phyloP scores from a whole-genome alignment of 2,113 vertebrate genomes.

The Oncorhynchus nerka region DNA sequence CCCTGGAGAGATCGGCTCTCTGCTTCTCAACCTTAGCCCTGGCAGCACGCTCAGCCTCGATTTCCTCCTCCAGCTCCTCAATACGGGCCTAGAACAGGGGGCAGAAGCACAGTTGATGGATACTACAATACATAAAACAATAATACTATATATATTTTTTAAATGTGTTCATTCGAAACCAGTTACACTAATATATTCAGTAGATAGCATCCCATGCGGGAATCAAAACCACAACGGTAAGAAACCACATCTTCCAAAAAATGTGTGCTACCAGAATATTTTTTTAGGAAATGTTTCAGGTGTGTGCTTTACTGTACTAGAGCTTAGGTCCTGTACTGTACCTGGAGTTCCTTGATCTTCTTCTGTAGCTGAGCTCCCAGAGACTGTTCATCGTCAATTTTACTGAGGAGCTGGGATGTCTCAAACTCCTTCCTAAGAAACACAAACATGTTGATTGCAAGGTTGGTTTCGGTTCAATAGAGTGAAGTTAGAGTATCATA shows the following conservation, averaged over 20 bases:
- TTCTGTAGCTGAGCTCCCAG: slow-evolving; percentile 46
- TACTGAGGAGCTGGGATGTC: slow-evolving; percentile 41
- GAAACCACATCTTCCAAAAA: neutral
- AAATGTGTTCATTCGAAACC: neutral
- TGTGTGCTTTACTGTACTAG: no score
- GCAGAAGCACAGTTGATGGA: no score
- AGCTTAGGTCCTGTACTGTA: neutral
- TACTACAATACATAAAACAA: no score
- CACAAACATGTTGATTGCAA: neutral
- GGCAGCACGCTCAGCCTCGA: slow-evolving; percentile 10
- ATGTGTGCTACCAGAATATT: neutral
- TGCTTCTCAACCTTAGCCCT: slow-evolving; percentile 10
- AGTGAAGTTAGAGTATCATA: neutral
- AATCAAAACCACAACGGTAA: no score
- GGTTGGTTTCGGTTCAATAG: neutral
- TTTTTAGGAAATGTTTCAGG: no score
- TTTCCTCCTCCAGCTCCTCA: slow-evolving; percentile 51
- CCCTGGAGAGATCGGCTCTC: neutral
- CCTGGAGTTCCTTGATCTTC: slow-evolving; percentile 53
- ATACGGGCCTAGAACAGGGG: slow-evolving; percentile 36
- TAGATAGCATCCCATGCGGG: neutral
- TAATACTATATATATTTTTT: neutral
- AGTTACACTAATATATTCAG: neutral
- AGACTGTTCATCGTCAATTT: slow-evolving; percentile 49
- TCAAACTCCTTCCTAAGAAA: slow-evolving; percentile 49